Conservation (phyloP, 2,797 vertebrate species). For the Leptodactylus fallax region DNA sequence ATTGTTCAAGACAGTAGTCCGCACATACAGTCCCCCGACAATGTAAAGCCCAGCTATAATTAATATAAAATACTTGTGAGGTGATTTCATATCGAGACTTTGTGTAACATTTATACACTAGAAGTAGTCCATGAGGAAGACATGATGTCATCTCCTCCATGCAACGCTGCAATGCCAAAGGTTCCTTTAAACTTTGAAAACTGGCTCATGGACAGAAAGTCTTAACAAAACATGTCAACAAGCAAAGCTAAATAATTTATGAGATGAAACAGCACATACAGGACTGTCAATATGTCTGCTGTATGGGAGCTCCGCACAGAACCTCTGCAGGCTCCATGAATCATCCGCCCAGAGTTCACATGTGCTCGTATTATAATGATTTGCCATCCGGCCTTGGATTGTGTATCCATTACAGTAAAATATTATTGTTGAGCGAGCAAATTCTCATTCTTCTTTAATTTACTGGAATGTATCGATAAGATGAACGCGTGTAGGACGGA, state of each 20-base stretch:
- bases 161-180: slow-evolving; percentile 19
- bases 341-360: slow-evolving; percentile 30
- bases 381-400: slow-evolving; percentile 44
- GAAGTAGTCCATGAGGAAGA: slow-evolving; percentile 17
- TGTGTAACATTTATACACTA: slow-evolving; percentile 1
- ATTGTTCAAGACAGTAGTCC: neutral
- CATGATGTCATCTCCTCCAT: slow-evolving; percentile 38
- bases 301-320: slow-evolving; percentile 25
- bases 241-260: slow-evolving; percentile 48
- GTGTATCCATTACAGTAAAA: slow-evolving; percentile 34
- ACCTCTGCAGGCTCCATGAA: slow-evolving; percentile 45
- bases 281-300: slow-evolving; percentile 52
- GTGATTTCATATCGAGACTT: slow-evolving; percentile 37
- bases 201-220: slow-evolving; percentile 22
- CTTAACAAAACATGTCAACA: slow-evolving; percentile 55
- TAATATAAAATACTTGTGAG: neutral
- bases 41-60: neutral
- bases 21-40: neutral
- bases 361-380: slow-evolving; percentile 42
- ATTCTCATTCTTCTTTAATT: too few relatives aligned
- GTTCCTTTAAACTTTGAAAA: neutral
- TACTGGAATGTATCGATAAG: too few relatives aligned
- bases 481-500: too few relatives aligned
- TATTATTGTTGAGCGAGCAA: neutral
- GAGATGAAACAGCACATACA: slow-evolving; percentile 50